Conservation (phyloP, 1,140 invertebrate genomes). For the Achroia grisella region DNA sequence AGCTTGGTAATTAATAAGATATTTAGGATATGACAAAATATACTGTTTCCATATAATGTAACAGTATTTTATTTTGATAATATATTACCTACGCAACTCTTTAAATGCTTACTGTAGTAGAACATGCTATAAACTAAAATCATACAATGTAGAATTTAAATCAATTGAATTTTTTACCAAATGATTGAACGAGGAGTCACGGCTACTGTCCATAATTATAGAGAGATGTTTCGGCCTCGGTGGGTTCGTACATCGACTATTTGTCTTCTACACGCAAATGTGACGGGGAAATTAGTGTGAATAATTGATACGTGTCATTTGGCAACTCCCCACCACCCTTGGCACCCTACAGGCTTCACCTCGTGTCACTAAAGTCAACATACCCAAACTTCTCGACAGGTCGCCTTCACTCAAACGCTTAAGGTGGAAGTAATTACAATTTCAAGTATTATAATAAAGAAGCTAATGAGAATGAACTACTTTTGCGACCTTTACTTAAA, state of each 20-base stretch:
- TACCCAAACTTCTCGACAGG: conserved; percentile 16
- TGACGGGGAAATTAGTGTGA: conserved; percentile 61
- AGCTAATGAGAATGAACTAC: too few species aligned
- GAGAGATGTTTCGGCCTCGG: conserved; percentile 36
- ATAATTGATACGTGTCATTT: conserved; percentile 72
- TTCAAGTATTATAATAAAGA: too few species aligned
- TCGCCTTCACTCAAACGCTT: conserved; percentile 1
- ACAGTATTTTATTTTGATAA: too few species aligned
- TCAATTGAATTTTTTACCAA: neutral
- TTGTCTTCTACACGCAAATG: conserved; percentile 69
- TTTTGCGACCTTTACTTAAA: too few species aligned
- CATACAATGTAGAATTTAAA: too few species aligned
- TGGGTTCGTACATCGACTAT: conserved; percentile 44
- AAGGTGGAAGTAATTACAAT: neutral
- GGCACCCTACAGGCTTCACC: conserved; percentile 26
- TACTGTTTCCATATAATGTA: too few species aligned
- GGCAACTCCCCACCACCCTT: conserved; percentile 53
- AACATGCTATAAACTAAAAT: too few species aligned
- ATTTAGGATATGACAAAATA: too few species aligned
- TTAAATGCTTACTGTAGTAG: too few species aligned
- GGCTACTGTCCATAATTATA: conserved; percentile 36
- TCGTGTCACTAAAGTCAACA: conserved; percentile 34
- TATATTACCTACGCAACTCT: too few species aligned
- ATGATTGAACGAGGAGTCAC: conserved; percentile 15
- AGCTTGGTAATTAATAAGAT: too few species aligned